phyloP scores from a whole-genome alignment of 2,888 invertebrate species.

The Chydorus sphaericus region DNA sequence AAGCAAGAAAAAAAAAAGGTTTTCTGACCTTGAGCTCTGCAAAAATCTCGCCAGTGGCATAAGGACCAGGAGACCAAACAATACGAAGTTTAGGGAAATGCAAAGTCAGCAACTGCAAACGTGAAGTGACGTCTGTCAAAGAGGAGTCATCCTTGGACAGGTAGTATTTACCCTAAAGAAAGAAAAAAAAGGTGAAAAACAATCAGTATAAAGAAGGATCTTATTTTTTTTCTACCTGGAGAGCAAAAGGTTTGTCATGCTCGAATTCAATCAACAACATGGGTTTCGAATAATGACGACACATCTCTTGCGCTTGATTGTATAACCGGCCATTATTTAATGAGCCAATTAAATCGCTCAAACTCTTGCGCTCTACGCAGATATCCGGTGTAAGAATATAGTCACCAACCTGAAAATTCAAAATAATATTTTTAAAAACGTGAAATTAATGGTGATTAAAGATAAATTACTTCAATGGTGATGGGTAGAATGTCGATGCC shows the following conservation, averaged over 20 bases:
- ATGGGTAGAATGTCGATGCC: conserved; percentile 84
- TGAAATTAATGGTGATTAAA: neutral
- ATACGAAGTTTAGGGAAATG: conserved; percentile 85
- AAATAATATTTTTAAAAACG: conserved; percentile 6
- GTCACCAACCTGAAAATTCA: conserved; percentile 65
- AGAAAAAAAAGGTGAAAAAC: neutral
- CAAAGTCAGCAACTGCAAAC: conserved; percentile 79
- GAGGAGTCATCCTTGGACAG: conserved; percentile 61
- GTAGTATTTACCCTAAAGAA: conserved; percentile 50
- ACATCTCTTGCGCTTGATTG: conserved; percentile 90
- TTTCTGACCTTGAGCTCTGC: conserved; percentile 72
- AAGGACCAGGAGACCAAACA: conserved; percentile 93
- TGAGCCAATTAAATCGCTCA: conserved; percentile 91
- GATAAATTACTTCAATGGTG: conserved; percentile 47
- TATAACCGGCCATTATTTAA: conserved; percentile 87
- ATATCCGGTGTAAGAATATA: conserved; percentile 93
- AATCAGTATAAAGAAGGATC: neutral
- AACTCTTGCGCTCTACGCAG: conserved; percentile 91
- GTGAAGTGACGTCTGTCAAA: conserved; percentile 59
- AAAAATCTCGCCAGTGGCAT: conserved; percentile 89
- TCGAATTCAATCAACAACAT: conserved; percentile 92
- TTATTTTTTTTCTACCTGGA: conserved; percentile 45
- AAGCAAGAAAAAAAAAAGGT: conserved; percentile 9
- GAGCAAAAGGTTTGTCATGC: conserved; percentile 75
- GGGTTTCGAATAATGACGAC: conserved; percentile 68